Evolutionary conservation across 2,797 vertebrate genomes (phyloP).

Genomic region (Acanthurus leucopareius): DNA sequence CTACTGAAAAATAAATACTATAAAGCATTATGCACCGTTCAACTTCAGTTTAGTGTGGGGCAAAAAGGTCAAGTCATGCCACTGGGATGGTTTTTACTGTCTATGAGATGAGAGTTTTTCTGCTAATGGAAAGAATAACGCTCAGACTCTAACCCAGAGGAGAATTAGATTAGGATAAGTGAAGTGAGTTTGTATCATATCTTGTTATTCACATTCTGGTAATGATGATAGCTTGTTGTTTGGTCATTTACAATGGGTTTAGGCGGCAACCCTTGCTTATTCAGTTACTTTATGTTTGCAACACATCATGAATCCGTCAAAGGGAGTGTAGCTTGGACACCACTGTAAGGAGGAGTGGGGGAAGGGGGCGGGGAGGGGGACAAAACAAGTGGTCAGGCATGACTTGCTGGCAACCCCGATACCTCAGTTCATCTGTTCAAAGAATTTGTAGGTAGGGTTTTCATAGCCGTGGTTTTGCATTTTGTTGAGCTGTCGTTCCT

Average conservation of each 20-base stretch:
- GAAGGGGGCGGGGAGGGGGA: background rate
- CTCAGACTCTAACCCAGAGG: slow-evolving; percentile 55
- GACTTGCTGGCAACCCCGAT: slow-evolving; percentile 64
- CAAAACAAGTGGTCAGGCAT: slow-evolving; percentile 74
- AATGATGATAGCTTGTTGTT: slow-evolving; percentile 61
- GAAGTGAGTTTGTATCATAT: slow-evolving; percentile 54
- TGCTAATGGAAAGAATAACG: slow-evolving; percentile 50
- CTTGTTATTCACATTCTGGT: slow-evolving; percentile 74
- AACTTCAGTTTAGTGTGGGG: slow-evolving; percentile 68
- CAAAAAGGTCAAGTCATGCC: slow-evolving; percentile 77
- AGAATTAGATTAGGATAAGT: slow-evolving; percentile 54
- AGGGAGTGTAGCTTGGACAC: slow-evolving; percentile 64
- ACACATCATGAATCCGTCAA: slow-evolving; percentile 73
- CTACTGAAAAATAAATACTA: slow-evolving; percentile 78
- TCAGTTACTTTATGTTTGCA: slow-evolving; percentile 70
- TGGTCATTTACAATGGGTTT: slow-evolving; percentile 76
- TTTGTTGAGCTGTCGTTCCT: slow-evolving; percentile 95
- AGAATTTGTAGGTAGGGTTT: slow-evolving; percentile 99
- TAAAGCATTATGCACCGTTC: slow-evolving; percentile 78
- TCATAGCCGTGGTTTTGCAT: slow-evolving; percentile 98
- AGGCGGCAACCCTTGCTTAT: slow-evolving; percentile 62
- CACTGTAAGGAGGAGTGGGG: slow-evolving; percentile 41
- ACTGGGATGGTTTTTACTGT: slow-evolving; percentile 59
- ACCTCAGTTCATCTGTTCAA: slow-evolving; percentile 97
- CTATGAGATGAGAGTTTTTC: slow-evolving; percentile 58